Evolutionary conservation across 2,113 vertebrate genomes (phyloP), one percentile per base, ranked within the genome.

Genomic region (Stegastes partitus): DNA sequence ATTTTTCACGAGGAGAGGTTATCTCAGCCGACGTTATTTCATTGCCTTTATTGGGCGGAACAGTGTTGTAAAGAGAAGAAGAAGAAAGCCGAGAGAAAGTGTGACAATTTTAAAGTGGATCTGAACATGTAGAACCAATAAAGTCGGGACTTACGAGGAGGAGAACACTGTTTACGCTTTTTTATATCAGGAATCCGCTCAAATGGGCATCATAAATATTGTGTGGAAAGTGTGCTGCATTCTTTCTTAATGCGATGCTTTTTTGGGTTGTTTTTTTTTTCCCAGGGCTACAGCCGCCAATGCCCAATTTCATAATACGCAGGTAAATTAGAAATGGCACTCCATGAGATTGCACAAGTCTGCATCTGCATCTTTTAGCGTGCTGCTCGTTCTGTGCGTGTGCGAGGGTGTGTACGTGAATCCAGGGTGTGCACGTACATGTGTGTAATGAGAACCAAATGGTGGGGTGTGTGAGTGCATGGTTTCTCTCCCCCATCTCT

Each of bases 391-490:
- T 78, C 55, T 28, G 21, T 75, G 70, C 66, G 63, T 47, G 69
- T 45, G 42, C 39, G 56, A 77, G 74, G 57, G 66, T 31, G 31
- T 39, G 74, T 34, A 1, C 44, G 74, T 34, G 39, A 56, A 54
- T 26, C 23, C 26, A 21, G 53, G 56, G 64, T 74, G 90, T 87
- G 86, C 76, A 79, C 82, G 82, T 81, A 77, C 68, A 85, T 82
- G 88, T 87, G 86, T 87, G 57, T 93, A 93, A 93, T 92, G 85
- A 91, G 76, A 94, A 92, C 88, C 91, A 93, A 94, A 94, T 93
- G 93, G 68, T 25, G 37, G 88, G 71, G 90, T 87, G 92, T 91
- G 87, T 84, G 92, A 92, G 75, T 61, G 87, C 91, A 90, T 90
- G 89, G 87, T 84, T 92, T 87, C 83, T 89, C 89, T 93, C 90